Evolutionary conservation across 2,113 vertebrate species (phyloP).

Genomic region (Dipodomys ordii): DNA sequence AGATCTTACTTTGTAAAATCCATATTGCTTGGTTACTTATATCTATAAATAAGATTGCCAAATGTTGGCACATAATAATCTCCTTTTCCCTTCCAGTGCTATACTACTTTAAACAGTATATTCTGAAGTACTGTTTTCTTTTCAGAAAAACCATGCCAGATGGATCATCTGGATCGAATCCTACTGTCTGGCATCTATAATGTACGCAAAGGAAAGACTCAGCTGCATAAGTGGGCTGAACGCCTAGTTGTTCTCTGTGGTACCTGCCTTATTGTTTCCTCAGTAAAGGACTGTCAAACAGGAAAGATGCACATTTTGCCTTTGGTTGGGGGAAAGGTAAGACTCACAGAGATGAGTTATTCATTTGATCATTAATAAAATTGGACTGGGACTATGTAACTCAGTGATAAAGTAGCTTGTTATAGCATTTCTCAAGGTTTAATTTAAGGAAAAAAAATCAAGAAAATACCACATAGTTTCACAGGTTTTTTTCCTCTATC

Average conservation of each 20-base stretch:
- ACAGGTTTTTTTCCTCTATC: conserved; percentile 30
- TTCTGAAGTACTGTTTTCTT: conserved; percentile 55
- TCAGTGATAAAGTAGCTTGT: neutral
- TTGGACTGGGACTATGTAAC: neutral
- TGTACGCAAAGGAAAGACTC: conserved; percentile 97
- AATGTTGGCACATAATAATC: conserved; percentile 25
- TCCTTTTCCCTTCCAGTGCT: conserved; percentile 26
- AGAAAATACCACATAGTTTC: neutral
- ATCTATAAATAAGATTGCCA: conserved; percentile 28
- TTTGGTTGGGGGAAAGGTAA: conserved; percentile 97
- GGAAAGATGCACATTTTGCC: conserved; percentile 99
- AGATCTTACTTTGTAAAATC: conserved; percentile 46
- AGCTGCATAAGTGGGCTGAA: conserved; percentile 98
- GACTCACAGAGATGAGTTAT: conserved; percentile 62
- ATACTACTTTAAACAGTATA: conserved; percentile 42
- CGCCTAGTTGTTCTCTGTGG: conserved; percentile 96
- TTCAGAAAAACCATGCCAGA: conserved; percentile 88
- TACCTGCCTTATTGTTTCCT: conserved; percentile 97
- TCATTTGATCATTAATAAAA: conserved; percentile 31
- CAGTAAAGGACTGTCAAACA: conserved; percentile 95
- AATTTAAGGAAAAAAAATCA: neutral
- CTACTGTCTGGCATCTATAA: conserved; percentile 95
- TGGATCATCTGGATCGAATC: conserved; percentile 92
- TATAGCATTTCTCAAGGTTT: neutral
- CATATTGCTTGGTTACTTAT: conserved; percentile 28